These are phyloP conservation scores for Diaphora mendica DNA, from an alignment of 2,888 invertebrate species.

Conservation along the genomic window DNA sequence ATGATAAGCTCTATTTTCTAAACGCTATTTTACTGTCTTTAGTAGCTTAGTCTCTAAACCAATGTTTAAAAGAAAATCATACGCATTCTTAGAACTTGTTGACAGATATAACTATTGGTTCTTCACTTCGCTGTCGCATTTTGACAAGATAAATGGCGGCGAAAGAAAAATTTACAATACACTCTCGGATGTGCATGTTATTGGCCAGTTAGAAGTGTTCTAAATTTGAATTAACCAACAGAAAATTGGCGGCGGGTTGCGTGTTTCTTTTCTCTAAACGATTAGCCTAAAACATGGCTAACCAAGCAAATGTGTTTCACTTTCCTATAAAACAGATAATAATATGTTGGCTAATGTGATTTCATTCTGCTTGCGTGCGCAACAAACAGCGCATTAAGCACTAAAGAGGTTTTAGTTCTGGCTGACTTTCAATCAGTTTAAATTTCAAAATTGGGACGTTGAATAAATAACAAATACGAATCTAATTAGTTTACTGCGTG, in stretches of 20 bases:
- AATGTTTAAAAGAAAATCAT: background rate
- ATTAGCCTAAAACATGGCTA: slow-evolving; percentile 1
- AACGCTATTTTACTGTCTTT: background rate
- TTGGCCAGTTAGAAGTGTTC: slow-evolving; percentile 1
- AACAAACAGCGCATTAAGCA: background rate
- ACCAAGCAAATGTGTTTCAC: background rate
- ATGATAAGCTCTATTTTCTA: background rate
- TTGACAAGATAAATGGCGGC: background rate
- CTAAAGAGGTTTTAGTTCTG: background rate
- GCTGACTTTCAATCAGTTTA: background rate
- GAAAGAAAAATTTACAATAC: background rate
- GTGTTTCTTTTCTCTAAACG: background rate
- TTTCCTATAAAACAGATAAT: background rate
- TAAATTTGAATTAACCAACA: background rate
- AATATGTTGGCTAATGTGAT: background rate
- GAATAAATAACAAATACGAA: background rate
- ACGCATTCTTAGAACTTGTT: background rate
- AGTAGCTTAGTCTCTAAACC: background rate
- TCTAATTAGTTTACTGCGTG: background rate
- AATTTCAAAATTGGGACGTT: background rate
- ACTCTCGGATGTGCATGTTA: background rate
- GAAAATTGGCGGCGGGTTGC: background rate
- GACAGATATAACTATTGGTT: background rate
- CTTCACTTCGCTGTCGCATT: background rate
- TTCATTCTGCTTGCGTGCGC: background rate